Conservation (phyloP, 2,888 invertebrate genomes). For the Neoscelio sp. region DNA sequence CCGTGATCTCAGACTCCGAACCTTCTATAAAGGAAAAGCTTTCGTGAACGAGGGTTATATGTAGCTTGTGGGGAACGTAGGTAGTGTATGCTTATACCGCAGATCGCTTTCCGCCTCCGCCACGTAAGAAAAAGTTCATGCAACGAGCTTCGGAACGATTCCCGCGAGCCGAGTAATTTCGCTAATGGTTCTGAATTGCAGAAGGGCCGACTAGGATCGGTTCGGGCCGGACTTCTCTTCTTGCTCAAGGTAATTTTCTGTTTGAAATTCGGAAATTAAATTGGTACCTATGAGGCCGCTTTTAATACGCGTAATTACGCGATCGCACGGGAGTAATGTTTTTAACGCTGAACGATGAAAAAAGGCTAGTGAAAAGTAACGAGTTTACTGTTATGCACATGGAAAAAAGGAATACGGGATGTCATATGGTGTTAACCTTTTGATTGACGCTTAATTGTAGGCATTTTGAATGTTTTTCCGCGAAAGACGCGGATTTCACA, state of each 20-base stretch:
- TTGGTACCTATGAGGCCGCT: conserved; percentile 76
- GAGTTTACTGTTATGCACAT: background rate
- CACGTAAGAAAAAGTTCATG: conserved; percentile 69
- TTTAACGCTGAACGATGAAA: conserved; percentile 21
- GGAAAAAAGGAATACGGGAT: no score
- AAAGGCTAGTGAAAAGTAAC: conserved; percentile 13
- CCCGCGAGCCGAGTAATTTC: conserved; percentile 78
- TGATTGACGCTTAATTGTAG: no score
- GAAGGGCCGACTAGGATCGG: conserved; percentile 63
- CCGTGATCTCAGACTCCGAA: conserved; percentile 64
- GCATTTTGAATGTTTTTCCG: no score
- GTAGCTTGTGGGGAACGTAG: conserved; percentile 49
- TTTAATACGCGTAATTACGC: conserved; percentile 79
- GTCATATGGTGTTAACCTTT: no score
- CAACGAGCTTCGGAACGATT: conserved; percentile 68
- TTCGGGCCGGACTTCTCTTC: conserved; percentile 53
- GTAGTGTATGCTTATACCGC: conserved; percentile 64
- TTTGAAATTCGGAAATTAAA: conserved; percentile 80
- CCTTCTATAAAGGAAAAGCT: conserved; percentile 58
- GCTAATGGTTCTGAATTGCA: conserved; percentile 80
- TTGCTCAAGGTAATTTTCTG: conserved; percentile 75
- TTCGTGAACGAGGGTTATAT: conserved; percentile 58
- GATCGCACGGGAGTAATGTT: conserved; percentile 69
- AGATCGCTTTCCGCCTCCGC: conserved; percentile 64
- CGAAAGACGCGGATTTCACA: no score